These are phyloP conservation scores for Leguminivora glycinivorella DNA, from an alignment of 1,140 invertebrate genomes.

Conservation along the genomic window DNA sequence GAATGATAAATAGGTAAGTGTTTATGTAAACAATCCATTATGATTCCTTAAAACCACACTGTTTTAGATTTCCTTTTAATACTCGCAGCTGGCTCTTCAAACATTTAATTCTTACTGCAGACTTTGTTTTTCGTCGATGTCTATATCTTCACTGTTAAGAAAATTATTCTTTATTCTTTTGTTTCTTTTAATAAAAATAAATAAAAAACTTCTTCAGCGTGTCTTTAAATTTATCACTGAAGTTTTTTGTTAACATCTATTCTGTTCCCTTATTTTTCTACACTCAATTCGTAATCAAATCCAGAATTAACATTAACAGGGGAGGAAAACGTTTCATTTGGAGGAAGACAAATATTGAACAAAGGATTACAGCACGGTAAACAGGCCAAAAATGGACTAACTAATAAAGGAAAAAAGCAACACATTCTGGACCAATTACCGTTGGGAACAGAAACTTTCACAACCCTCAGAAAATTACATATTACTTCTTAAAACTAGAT, in stretches of 20 bases:
- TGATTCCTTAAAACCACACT: background rate
- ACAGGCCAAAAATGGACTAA: background rate
- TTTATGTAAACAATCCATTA: background rate
- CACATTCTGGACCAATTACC: background rate
- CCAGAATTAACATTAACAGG: background rate
- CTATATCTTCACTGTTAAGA: too few relatives aligned
- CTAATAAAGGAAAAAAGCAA: background rate
- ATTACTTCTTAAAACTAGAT: too few relatives aligned
- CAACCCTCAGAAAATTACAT: too few relatives aligned
- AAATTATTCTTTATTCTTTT: too few relatives aligned
- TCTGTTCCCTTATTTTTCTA: background rate
- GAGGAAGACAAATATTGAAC: background rate
- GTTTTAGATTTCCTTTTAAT: too few relatives aligned
- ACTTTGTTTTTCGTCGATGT: too few relatives aligned
- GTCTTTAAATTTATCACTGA: background rate
- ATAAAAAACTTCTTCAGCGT: background rate
- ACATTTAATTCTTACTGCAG: too few relatives aligned
- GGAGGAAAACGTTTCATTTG: background rate
- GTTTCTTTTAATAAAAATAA: background rate
- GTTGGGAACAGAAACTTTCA: background rate
- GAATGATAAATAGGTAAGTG: background rate
- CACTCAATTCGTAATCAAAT: background rate
- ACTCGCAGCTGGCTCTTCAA: too few relatives aligned
- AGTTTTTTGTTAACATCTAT: background rate
- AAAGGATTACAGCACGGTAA: background rate